A percentile compares a stretch with the other conserved stretches of the same genome.
Evolutionary conservation across 2,888 invertebrate species (phyloP).

Genomic region (Hydrotaea cyrtoneurina): DNA sequence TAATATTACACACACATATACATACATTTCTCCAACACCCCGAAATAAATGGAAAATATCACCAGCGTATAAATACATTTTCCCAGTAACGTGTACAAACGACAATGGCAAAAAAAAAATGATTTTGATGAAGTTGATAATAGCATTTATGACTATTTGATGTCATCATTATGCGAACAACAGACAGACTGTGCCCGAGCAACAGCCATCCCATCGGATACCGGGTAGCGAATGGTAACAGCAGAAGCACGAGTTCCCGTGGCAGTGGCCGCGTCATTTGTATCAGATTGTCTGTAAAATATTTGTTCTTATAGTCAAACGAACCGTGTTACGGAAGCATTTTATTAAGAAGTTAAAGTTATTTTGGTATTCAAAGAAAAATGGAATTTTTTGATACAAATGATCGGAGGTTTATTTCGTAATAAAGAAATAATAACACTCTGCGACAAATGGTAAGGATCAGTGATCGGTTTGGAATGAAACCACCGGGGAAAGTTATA

Average conservation of each 20-base stretch:
- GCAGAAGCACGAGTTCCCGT: too few relatives aligned
- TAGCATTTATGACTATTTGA: slow-evolving; percentile 36
- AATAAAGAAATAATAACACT: too few relatives aligned
- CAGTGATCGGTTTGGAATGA: too few relatives aligned
- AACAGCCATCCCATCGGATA: background rate
- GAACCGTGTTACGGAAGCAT: background rate
- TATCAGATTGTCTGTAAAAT: slow-evolving; percentile 45
- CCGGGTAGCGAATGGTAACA: background rate
- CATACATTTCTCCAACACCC: too few relatives aligned
- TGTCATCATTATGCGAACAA: slow-evolving; percentile 34
- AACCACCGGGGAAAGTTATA: too few relatives aligned
- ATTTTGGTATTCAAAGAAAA: too few relatives aligned
- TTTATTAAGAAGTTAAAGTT: too few relatives aligned
- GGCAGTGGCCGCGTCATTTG: slow-evolving; percentile 6
- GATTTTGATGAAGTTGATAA: slow-evolving; percentile 28
- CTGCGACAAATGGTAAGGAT: too few relatives aligned
- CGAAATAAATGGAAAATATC: background rate
- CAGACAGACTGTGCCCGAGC: background rate
- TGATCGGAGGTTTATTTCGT: too few relatives aligned
- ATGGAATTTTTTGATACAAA: too few relatives aligned
- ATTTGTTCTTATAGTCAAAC: slow-evolving; percentile 18
- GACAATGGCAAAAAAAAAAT: background rate
- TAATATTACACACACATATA: too few relatives aligned
- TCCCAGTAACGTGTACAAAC: background rate
- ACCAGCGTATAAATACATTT: background rate